Base-by-base conservation (phyloP, 35 echinoderm and acorn worm genomes). In the Apostichopus parvimensis region DNA sequence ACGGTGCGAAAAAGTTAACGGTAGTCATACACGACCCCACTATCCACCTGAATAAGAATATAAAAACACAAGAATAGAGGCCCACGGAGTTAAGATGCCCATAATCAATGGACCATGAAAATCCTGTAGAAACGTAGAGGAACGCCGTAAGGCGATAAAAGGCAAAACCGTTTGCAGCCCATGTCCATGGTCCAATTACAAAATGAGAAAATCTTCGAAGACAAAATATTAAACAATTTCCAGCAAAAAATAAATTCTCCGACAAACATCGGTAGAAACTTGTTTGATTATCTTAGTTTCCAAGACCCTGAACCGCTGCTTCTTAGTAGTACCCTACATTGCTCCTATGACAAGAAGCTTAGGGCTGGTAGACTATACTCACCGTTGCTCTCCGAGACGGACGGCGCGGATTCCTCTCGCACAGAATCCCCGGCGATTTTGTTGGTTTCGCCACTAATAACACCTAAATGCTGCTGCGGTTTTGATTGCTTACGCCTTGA, bases 401-500 rank as follows among this genome's bases (percentile, higher is more conserved):
- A 88, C 86, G 86, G 21, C 68, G 86, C 86, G 58, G 86, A 64
- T 88, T 88, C 86, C 25, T 66, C 86, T 28, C 64, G 86, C 86
- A 73, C 61, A 25, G 86, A 88, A 66, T 72, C 68, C 71, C 76
- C 89, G 77, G 77, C 76, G 89, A 78, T 59, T 91, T 91, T 91
- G 89, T 59, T 91, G 61, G 56, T 79, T 91, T 91, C 89, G 72
- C 89, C 89, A 91, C 89, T 79, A 53, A 60, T 79, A 57, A 91
- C 89, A 79, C 89, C 89, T 91, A 91, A 54, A 91, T 91, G 89
- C 52, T 91, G 89, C 89, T 91, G 89, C 76, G 89, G 89, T 59
- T 91, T 91, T 79, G 89, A 77, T 59, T 91, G 89, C 89, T 91
- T 91, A 59, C 89, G 71, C 89, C 89, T 77, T 91, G 89, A 91